A percentile compares a stretch with the other conserved stretches of the same genome.
Conservation (phyloP, 1,140 invertebrate genomes). For the Platorchestia sp. region DNA sequence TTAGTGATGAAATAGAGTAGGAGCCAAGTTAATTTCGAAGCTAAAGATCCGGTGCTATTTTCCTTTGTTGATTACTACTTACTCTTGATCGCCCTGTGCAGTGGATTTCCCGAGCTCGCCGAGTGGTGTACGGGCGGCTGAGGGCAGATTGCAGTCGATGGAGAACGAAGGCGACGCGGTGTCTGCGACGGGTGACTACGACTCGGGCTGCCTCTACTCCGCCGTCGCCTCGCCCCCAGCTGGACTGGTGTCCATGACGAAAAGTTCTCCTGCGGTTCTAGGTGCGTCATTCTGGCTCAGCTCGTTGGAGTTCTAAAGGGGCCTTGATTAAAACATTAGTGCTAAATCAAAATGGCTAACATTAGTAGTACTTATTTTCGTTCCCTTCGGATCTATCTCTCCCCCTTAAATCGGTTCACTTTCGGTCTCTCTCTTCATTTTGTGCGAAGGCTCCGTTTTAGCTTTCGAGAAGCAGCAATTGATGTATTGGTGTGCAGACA, state of each 20-base stretch:
- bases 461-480: background rate
- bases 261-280: slow-evolving; percentile 17
- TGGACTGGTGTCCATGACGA: slow-evolving; percentile 63
- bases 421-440: background rate
- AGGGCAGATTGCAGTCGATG: slow-evolving; percentile 53
- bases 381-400: background rate
- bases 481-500: background rate
- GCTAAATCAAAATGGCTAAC: too few relatives aligned
- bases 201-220: slow-evolving; percentile 59
- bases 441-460: background rate
- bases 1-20: too few relatives aligned
- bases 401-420: background rate
- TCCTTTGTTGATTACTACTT: background rate
- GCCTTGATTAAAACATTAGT: too few relatives aligned
- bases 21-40: background rate
- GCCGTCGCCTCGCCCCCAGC: slow-evolving; percentile 63
- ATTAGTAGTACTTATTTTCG: background rate
- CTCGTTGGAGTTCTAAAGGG: background rate
- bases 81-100: background rate
- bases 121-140: slow-evolving; percentile 59
- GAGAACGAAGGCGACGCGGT: slow-evolving; percentile 58
- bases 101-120: slow-evolving; percentile 66
- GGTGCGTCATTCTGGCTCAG: background rate
- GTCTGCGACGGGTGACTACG: slow-evolving; percentile 61
- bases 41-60: background rate